A percentile compares a stretch with the other conserved stretches of the same genome.
These are phyloP conservation scores for Xyrichtys novacula DNA, from an alignment of 2,797 vertebrate species.

Conservation along the genomic window DNA sequence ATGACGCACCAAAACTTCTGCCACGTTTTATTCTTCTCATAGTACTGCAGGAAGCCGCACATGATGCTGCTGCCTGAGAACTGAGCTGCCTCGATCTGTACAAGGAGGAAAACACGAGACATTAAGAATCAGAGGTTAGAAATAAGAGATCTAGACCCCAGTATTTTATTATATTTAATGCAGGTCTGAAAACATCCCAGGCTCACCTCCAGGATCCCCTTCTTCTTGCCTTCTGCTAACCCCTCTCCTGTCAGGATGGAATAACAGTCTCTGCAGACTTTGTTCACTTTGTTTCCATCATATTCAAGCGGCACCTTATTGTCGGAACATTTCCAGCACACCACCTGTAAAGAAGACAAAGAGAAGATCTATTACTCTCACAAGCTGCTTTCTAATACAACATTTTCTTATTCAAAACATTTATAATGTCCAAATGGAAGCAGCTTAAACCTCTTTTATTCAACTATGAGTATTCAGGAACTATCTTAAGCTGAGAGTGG, in stretches of 20 bases:
- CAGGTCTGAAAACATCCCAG: not conserved
- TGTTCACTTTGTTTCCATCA: constrained; percentile 91
- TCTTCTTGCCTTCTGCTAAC: constrained; percentile 87
- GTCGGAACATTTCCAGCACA: constrained; percentile 99
- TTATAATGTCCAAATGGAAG: not conserved
- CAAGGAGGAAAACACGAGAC: too few species aligned
- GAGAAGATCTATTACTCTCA: not conserved
- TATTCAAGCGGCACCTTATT: constrained; percentile 93
- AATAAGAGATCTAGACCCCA: too few species aligned
- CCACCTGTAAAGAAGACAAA: constrained; percentile 86
- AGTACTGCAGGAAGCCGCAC: constrained; percentile 96
- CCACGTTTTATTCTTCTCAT: constrained; percentile 96
- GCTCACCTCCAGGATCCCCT: constrained; percentile 93
- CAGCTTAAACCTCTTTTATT: not conserved
- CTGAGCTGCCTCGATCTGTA: constrained; percentile 95
- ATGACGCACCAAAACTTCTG: constrained; percentile 98
- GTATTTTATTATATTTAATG: too few species aligned
- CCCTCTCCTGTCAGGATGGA: constrained; percentile 90
- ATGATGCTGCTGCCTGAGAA: constrained; percentile 95
- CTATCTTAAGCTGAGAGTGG: not conserved
- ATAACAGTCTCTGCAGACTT: constrained; percentile 96
- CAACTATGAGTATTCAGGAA: not conserved
- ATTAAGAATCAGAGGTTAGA: too few species aligned
- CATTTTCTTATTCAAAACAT: not conserved
- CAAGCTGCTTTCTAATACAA: too few species aligned